These are phyloP conservation scores for Criorhina ranunculi DNA, from an alignment of 2,888 invertebrate genomes.

Conservation along the genomic window DNA sequence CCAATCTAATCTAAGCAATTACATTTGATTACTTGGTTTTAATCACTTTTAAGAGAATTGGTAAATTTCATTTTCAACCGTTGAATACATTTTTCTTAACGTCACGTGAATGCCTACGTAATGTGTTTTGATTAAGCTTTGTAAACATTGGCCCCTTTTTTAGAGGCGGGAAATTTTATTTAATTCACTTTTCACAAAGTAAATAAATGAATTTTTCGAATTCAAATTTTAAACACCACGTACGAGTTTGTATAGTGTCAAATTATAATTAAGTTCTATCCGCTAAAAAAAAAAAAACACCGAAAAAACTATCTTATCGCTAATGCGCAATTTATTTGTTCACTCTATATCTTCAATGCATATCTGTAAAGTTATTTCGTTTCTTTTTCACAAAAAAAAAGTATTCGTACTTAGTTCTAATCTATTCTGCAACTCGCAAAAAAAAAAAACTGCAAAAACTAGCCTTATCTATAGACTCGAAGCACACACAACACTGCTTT, in stretches of 20 bases:
- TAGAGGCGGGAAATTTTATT: neutral
- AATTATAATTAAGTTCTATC: neutral
- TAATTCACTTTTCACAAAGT: neutral
- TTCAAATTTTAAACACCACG: neutral
- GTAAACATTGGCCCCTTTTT: neutral
- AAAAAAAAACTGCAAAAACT: constrained; percentile 42
- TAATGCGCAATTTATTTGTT: constrained; percentile 3
- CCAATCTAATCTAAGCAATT: constrained; percentile 22
- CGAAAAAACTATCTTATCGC: constrained; percentile 59
- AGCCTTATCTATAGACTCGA: constrained; percentile 27
- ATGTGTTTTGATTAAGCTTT: neutral
- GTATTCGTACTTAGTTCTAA: constrained; percentile 27
- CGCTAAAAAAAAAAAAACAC: neutral
- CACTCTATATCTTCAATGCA: constrained; percentile 34
- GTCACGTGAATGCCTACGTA: neutral
- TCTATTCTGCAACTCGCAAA: constrained; percentile 23
- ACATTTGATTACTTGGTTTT: neutral
- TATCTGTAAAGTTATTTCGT: constrained; percentile 18
- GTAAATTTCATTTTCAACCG: neutral
- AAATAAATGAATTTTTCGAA: neutral
- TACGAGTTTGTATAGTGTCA: neutral
- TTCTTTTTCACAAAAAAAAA: constrained; percentile 14
- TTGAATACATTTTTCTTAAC: neutral
- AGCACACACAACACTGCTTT: constrained; percentile 34
- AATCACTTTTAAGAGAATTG: constrained; percentile 3